Evolutionary conservation across 2,797 vertebrate species (phyloP).

Genomic region (Craterocephalus amniculus): DNA sequence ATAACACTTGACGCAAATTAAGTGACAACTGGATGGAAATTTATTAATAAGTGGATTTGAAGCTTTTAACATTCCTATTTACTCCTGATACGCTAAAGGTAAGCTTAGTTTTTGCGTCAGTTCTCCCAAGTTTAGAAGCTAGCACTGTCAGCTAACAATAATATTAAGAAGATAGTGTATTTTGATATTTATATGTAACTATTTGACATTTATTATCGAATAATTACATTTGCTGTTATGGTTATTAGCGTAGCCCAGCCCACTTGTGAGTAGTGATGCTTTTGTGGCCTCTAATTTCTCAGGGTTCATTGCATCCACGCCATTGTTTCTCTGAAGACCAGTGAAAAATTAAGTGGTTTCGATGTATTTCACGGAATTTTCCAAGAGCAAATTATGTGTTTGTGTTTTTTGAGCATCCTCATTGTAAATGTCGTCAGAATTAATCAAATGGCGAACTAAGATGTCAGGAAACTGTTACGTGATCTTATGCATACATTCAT

Average conservation of each 20-base stretch:
- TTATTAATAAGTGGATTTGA: rapidly evolving
- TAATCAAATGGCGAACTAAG: background rate
- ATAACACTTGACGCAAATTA: background rate
- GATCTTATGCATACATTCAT: background rate
- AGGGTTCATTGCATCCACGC: slow-evolving; percentile 76
- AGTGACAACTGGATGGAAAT: background rate
- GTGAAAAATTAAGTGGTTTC: slow-evolving; percentile 23
- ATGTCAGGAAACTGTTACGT: background rate
- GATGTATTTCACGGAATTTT: background rate
- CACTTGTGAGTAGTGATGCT: slow-evolving; percentile 46
- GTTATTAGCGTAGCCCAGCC: slow-evolving; percentile 14
- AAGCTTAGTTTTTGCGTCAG: slow-evolving; percentile 45
- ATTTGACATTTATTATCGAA: rapidly evolving
- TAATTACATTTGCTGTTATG: slow-evolving; percentile 2
- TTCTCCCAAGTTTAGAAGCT: slow-evolving; percentile 55
- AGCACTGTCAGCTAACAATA: slow-evolving; percentile 36
- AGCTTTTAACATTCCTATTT: background rate
- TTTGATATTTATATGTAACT: background rate
- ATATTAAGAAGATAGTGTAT: background rate
- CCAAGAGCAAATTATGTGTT: background rate
- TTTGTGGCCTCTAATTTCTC: slow-evolving; percentile 65
- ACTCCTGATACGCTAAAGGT: slow-evolving; percentile 27
- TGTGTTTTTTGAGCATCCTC: background rate
- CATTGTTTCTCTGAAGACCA: slow-evolving; percentile 74
- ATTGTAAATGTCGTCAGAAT: background rate